Evolutionary conservation across 2,797 vertebrate species (phyloP), one percentile per base, ranked within the genome.

Genomic region (Amphiprion clarkii): DNA sequence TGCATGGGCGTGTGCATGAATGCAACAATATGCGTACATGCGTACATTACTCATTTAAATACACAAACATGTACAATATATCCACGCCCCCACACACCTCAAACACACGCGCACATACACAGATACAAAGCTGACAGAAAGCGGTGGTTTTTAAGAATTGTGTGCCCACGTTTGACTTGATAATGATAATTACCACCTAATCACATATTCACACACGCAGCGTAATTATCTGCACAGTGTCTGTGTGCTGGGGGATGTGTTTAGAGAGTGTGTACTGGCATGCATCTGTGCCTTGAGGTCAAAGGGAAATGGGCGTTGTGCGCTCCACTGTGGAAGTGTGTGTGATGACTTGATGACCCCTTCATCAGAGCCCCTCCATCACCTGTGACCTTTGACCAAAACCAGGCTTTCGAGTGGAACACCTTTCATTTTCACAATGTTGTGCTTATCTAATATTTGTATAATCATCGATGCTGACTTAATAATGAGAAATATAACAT

Each of bases 281-380:
- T 67, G 44, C 14, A 33, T 21, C 58, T 72, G 64, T 64, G 57
- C 40, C 39, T 39, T 46, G 9, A 72, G 87, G 82, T 87, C 79
- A 81, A 78, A 78, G 72, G 89, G 88, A 93, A 89, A 73, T 84
- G 82, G 85, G 76, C 53, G 86, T 64, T 0, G 49, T 77, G 83
- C 40, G 31, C 78, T 53, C 63, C 44, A 29, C 13, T 60, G 83
- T 80, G 90, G 89, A 92, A 91, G 90, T 90, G 87, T 92, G 88
- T 84, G 79, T 87, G 82, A 87, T 88, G 89, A 87, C 88, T 81
- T 31, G 39, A 70, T 88, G 86, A 92, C 87, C 90, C 77, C 53
- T 36, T 33, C 60, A 71, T 71, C 73, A 72, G 69, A 13, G 11
- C 76, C 12, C 4, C 54, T 74, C 51, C 19, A 5, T 55, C 17